Percentiles rank a stretch among this genome's conserved stretches.
Conservation (phyloP, 2,113 vertebrate species). For the Ibidorhyncha struthersii region DNA sequence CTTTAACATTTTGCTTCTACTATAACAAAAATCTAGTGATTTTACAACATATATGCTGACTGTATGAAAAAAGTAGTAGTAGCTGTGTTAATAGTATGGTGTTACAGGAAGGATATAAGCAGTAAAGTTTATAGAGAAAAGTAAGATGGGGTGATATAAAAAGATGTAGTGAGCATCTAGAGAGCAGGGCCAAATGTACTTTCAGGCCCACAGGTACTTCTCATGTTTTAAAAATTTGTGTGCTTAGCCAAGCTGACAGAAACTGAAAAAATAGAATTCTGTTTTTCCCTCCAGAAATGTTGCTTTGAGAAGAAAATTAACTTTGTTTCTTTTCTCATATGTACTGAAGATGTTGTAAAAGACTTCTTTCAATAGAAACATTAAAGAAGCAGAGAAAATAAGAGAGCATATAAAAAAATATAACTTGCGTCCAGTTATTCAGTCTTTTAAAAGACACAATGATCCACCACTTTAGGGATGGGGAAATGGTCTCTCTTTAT, state of each 20-base stretch:
- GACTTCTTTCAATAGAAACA: background rate
- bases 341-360: background rate
- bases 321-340: background rate
- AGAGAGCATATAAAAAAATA: background rate
- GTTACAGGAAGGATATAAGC: background rate
- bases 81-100: background rate
- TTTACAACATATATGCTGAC: too few species aligned
- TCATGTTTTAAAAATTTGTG: background rate
- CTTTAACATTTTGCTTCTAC: too few species aligned
- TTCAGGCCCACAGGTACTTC: background rate
- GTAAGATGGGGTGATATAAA: background rate
- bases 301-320: background rate
- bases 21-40: too few species aligned
- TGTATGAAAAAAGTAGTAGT: background rate
- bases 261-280: background rate
- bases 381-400: background rate
- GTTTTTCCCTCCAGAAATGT: background rate
- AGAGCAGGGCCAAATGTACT: background rate
- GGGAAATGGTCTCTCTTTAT: background rate
- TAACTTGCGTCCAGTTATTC: background rate
- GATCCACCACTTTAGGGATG: fast-evolving
- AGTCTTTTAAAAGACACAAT: background rate
- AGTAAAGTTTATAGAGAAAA: background rate
- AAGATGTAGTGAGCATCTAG: background rate
- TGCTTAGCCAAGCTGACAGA: background rate